Evolutionary conservation across 2,113 vertebrate species (phyloP), one percentile per base, ranked within the genome.

Genomic region (Thomomys bottae): DNA sequence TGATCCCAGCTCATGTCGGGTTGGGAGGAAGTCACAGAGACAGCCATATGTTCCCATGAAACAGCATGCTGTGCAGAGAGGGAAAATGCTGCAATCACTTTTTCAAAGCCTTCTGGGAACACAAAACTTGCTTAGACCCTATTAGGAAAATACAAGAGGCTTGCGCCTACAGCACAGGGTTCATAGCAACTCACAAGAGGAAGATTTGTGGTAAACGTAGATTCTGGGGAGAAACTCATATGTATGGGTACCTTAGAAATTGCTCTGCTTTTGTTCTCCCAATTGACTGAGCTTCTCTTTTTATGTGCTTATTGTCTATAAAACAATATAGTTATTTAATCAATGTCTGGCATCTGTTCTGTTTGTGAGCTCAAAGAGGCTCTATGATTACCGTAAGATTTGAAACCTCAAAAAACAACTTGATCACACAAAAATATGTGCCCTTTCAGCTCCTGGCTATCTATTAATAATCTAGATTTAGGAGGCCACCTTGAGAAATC

Each of bases 391-490:
- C 38, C 30, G 61, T 77, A 84, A 84, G 17, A 89, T 83, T 49
- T 89, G 59, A 91, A 95, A 75, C 30, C 75, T 85, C 80, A 83
- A 94, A 87, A 87, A 88, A 61, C 78, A 81, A 66, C 40, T 90
- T n/a, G 21, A 36, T 42, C 36, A 32, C 26, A 49, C 7, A 40
- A 34, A 40, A 1, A 5, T 4, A 26, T 85, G 30, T 80, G 32
- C 21, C 67, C 6, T 75, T n/a, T 49, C 88, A n/a, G 4, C 63
- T 45, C 66, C 45, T 82, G 5, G 63, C 5, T 75, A 14, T 40
- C 40, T 57, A 72, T 45, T 70, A 28, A 42, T 67, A 64, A 34
- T 2, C 8, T 40, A 78, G 36, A 42, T 7, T 73, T 64, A 82
- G 1, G 40, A 17, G 17, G 34, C 61, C 5, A 66, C 63, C 24